These are phyloP conservation scores for Acanthurus lineatus DNA, from an alignment of 2,797 vertebrate genomes.

Conservation along the genomic window DNA sequence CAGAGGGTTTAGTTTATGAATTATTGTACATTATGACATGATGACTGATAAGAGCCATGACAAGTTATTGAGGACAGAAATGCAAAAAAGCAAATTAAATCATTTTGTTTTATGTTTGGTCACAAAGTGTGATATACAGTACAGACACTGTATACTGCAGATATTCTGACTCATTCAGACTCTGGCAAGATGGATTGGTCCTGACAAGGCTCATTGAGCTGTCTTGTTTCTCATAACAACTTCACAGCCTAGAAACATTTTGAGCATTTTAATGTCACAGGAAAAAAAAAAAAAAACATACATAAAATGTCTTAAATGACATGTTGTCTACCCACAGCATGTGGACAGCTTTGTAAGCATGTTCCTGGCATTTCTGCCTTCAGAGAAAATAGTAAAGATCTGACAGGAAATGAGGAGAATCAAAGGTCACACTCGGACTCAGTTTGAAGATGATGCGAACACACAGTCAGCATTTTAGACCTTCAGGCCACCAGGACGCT, in stretches of 20 bases:
- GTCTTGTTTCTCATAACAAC: constrained; percentile 53
- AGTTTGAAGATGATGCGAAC: background rate
- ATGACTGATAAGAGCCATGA: constrained; percentile 16
- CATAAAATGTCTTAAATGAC: background rate
- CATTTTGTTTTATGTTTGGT: constrained; percentile 21
- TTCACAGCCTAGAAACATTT: background rate
- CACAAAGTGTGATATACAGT: constrained; percentile 28
- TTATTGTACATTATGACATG: background rate
- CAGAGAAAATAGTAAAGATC: background rate
- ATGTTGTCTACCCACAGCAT: background rate
- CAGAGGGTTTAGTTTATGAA: constrained; percentile 6
- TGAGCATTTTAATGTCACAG: constrained; percentile 14
- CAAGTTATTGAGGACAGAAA: background rate
- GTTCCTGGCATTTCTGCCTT: background rate
- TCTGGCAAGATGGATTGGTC: constrained; percentile 38
- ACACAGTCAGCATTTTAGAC: constrained; percentile 1
- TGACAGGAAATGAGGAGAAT: background rate
- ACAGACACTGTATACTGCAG: constrained; percentile 36
- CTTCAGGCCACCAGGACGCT: background rate
- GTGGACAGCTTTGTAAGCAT: background rate
- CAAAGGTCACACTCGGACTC: background rate
- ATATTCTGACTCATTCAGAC: constrained; percentile 63
- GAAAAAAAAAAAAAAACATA: constrained; percentile 6
- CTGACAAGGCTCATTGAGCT: constrained; percentile 22
- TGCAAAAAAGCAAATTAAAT: constrained; percentile 25